A percentile compares a stretch with the other conserved stretches of the same genome.
phyloP scores from a whole-genome alignment of 2,797 vertebrate species.

The Melanotaenia boesemani region DNA sequence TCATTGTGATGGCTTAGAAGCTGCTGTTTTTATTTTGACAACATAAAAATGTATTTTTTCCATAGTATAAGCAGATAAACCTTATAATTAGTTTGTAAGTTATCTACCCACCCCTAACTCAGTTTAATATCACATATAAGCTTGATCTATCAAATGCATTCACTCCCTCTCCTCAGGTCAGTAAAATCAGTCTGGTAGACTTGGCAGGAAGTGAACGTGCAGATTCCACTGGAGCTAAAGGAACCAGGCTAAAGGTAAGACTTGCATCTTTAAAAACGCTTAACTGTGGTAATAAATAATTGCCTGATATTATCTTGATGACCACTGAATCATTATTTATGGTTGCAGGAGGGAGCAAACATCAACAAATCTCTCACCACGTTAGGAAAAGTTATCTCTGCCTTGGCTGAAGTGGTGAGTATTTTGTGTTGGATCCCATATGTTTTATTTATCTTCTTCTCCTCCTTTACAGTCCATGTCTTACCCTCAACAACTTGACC shows the following conservation, averaged over 20 bases:
- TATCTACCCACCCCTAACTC: neutral
- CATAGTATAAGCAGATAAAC: neutral
- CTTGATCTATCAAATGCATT: conserved; percentile 36
- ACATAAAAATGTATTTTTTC: neutral
- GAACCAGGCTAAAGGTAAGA: conserved; percentile 94
- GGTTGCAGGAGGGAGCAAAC: conserved; percentile 95
- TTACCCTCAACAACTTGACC: conserved; percentile 33
- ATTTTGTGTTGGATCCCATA: conserved; percentile 10
- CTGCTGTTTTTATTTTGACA: neutral
- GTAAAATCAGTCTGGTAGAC: conserved; percentile 99
- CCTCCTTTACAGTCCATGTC: conserved; percentile 7
- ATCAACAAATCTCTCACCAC: conserved; percentile 99
- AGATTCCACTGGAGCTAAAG: conserved; percentile 97
- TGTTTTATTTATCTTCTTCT: conserved; percentile 14
- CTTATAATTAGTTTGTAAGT: neutral
- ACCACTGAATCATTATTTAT: conserved; percentile 29
- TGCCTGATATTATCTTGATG: neutral
- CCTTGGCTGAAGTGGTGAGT: conserved; percentile 98
- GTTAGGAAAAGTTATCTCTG: conserved; percentile 98
- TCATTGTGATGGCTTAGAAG: neutral
- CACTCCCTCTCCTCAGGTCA: conserved; percentile 85
- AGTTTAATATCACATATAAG: conserved; percentile 31
- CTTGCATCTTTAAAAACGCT: neutral
- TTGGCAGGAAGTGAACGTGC: conserved; percentile 97
- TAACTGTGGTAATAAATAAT: conserved; percentile 1